Conservation (phyloP, 1,140 invertebrate species). For the Drosophila funebris region DNA sequence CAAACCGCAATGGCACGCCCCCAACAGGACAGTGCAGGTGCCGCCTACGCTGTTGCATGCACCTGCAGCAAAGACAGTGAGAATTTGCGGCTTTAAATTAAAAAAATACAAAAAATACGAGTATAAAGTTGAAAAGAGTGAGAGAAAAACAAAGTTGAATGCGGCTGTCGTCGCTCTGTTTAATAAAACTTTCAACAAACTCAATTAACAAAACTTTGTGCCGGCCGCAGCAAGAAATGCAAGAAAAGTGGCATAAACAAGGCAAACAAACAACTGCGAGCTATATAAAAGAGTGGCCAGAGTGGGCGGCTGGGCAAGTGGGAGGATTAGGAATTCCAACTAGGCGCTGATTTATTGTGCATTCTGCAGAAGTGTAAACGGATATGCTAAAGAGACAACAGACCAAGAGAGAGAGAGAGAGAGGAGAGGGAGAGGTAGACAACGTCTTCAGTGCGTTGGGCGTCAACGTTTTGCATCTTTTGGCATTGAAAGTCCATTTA, state of each 20-base stretch:
- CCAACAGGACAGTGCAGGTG: slow-evolving; percentile 19
- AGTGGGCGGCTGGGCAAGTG: not conserved
- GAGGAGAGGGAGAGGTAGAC: not conserved
- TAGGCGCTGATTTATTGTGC: slow-evolving; percentile 78
- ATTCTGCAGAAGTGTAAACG: slow-evolving; percentile 66
- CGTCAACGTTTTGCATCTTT: slow-evolving; percentile 37
- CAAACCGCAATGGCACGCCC: slow-evolving; percentile 31
- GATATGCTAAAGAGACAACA: slow-evolving; percentile 60
- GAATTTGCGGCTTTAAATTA: slow-evolving; percentile 67
- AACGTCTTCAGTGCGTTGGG: not conserved
- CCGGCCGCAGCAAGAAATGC: slow-evolving; percentile 77
- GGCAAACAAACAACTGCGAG: slow-evolving; percentile 70
- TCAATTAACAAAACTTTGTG: slow-evolving; percentile 79
- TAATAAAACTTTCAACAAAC: slow-evolving; percentile 82
- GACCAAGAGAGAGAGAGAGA: not conserved
- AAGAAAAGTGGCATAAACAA: slow-evolving; percentile 81
- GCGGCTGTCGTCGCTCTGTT: slow-evolving; percentile 71
- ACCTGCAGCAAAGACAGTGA: slow-evolving; percentile 25
- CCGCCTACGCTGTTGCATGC: slow-evolving; percentile 8
- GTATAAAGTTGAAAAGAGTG: slow-evolving; percentile 29
- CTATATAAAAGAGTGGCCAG: slow-evolving; percentile 26
- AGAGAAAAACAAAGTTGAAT: slow-evolving; percentile 58
- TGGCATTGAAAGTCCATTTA: slow-evolving; percentile 83
- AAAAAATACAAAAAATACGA: slow-evolving; percentile 26
- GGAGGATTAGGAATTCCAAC: slow-evolving; percentile 45